These are phyloP conservation scores for Pygathrix nemaeus DNA, from an alignment of 2,113 vertebrate species.

Conservation along the genomic window DNA sequence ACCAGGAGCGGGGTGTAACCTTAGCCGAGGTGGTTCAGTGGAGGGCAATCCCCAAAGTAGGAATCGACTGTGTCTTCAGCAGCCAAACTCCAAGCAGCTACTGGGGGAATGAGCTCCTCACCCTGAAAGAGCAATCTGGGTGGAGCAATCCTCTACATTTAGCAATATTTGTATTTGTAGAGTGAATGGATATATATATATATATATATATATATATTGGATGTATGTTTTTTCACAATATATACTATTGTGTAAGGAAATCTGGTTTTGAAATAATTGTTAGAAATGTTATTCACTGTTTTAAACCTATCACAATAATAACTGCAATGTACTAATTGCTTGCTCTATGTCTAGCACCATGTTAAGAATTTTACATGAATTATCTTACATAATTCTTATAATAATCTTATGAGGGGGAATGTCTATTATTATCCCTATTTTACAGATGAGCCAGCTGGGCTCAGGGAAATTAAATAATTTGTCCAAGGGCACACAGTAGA, in stretches of 20 bases:
- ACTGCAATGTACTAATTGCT: background rate
- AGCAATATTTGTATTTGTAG: background rate
- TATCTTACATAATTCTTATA: conserved; percentile 14
- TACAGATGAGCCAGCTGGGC: background rate
- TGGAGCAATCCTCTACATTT: background rate
- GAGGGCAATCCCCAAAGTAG: background rate
- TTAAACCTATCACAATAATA: background rate
- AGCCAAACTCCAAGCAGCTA: background rate
- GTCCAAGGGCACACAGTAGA: background rate
- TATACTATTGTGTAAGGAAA: background rate
- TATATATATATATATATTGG: background rate
- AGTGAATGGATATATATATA: background rate
- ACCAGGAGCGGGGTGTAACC: background rate
- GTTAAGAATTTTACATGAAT: background rate
- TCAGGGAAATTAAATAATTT: conserved; percentile 16
- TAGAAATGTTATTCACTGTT: background rate
- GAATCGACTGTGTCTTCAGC: background rate
- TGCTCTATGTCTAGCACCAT: background rate
- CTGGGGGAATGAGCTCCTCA: background rate
- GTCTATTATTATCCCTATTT: background rate
- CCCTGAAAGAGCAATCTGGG: background rate
- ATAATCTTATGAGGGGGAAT: background rate
- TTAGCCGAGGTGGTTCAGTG: background rate
- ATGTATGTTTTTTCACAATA: background rate
- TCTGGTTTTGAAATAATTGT: background rate